phyloP scores from a whole-genome alignment of 1,140 invertebrate genomes.

The Onthophagus taurus region DNA sequence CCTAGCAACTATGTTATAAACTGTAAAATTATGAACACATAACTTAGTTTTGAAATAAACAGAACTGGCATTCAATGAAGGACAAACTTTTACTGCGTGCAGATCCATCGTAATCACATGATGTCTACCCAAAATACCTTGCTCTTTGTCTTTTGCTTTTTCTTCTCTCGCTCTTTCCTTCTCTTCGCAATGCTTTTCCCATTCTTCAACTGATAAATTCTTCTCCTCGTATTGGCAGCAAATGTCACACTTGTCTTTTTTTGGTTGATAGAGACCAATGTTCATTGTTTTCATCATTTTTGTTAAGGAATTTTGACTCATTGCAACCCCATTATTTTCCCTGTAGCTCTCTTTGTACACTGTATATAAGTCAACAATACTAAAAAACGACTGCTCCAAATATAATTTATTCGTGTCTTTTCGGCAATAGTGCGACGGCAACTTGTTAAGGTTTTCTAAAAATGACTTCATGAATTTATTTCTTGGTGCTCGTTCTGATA shows the following conservation, averaged over 20 bases:
- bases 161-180: conserved; percentile 19
- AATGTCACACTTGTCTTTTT: conserved; percentile 35
- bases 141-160: conserved; percentile 24
- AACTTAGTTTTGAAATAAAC: conserved; percentile 41
- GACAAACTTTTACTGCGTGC: conserved; percentile 36
- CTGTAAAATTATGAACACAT: conserved; percentile 38
- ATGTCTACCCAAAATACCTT: conserved; percentile 14
- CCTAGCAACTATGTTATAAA: conserved; percentile 35
- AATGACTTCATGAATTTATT: conserved; percentile 4
- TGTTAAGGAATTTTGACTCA: not conserved
- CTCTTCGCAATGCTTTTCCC: conserved; percentile 17
- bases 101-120: conserved; percentile 33
- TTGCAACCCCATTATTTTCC: not conserved
- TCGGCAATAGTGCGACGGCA: conserved; percentile 16
- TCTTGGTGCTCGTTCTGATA: no score
- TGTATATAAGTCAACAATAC: not conserved
- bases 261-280: conserved; percentile 28
- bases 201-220: conserved; percentile 16
- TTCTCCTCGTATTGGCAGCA: conserved; percentile 16
- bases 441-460: conserved; percentile 14
- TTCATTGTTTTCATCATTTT: conserved; percentile 27
- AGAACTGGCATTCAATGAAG: conserved; percentile 32
- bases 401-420: conserved; percentile 17
- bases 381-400: conserved; percentile 15
- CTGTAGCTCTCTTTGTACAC: not conserved